Evolutionary conservation across 2,113 vertebrate genomes (phyloP), one percentile per base, ranked within the genome.

Genomic region (Sclerurus mexicanus): DNA sequence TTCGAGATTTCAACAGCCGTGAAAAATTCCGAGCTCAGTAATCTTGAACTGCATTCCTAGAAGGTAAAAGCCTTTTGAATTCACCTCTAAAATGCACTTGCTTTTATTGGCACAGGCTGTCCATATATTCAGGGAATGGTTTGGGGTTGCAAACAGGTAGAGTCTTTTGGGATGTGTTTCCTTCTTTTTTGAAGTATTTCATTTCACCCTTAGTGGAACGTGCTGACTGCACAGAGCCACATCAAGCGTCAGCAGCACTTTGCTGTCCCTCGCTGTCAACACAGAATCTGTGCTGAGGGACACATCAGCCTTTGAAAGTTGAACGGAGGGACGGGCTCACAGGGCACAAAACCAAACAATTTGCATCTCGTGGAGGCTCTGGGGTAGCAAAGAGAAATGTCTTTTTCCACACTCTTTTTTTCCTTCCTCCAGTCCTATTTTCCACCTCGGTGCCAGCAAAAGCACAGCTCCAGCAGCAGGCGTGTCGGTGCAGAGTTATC

Each of bases 261-360:
- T 71, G 87, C 87, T 68, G 68, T 96, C 85, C 90, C 88, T 89
- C 15, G 39, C 89, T 91, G 93, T 95, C 94, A 95, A 47, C 93
- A 60, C 66, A 76, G 93, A 90, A 85, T 80, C 94, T 49, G 31
- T 71, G 89, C 85, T 85, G 68, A 90, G 72, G 72, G 50, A 76
- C 73, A 59, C 64, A 22, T 92, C 95, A 89, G 87, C 81, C 56
- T 91, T 93, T 83, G 91, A 68, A 96, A 75, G 91, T 28, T 71
- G 74, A 96, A 58, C 84, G 49, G 50, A 62, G 72, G 68, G 55
- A 62, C 40, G 85, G 39, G 30, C 55, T 93, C 40, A 17, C 27
- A 79, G 35, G 76, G 52, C 24, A 37, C 50, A 60, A 82, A 92
- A 42, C 42, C 22, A n/a, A 91, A 91, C 84, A 22, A 79, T 81